Percentiles rank a stretch among this genome's conserved stretches.
Conservation (phyloP, 2,797 vertebrate species). For the Molossus molossus region DNA sequence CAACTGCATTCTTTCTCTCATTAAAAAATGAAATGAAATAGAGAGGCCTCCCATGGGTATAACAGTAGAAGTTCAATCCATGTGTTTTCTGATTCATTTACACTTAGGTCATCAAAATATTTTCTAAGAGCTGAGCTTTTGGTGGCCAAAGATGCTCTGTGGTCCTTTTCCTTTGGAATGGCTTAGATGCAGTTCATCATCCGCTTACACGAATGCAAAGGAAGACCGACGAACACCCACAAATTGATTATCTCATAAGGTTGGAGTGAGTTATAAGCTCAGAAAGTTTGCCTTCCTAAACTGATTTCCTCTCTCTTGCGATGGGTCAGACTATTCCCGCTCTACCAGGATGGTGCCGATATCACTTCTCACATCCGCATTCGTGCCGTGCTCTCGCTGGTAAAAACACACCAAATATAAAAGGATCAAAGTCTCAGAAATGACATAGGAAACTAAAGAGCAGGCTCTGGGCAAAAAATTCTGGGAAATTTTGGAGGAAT, state of each 20-base stretch:
- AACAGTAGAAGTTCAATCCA: conserved; percentile 74
- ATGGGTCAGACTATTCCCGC: conserved; percentile 16
- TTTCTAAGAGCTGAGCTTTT: conserved; percentile 74
- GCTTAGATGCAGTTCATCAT: conserved; percentile 57
- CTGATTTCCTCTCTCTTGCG: background rate
- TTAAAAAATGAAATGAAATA: background rate
- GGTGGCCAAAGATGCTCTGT: conserved; percentile 68
- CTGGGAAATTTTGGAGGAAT: conserved; percentile 42
- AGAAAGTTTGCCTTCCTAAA: conserved; percentile 9
- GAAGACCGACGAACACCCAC: conserved; percentile 1
- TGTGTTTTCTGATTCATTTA: conserved; percentile 80
- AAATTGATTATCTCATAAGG: conserved; percentile 61
- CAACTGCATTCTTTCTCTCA: conserved; percentile 60
- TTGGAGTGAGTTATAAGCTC: conserved; percentile 28
- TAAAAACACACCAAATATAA: conserved; percentile 67
- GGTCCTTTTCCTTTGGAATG: conserved; percentile 68
- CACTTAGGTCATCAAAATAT: conserved; percentile 82
- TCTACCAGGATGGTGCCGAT: background rate
- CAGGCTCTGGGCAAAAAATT: background rate
- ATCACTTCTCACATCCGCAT: background rate
- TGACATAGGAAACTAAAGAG: conserved; percentile 54
- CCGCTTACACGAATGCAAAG: conserved; percentile 47
- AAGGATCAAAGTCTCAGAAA: conserved; percentile 62
- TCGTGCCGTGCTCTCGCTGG: background rate
- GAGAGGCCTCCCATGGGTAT: conserved; percentile 28